phyloP scores from a whole-genome alignment of 2,888 invertebrate species.

The Aelia acuminata region DNA sequence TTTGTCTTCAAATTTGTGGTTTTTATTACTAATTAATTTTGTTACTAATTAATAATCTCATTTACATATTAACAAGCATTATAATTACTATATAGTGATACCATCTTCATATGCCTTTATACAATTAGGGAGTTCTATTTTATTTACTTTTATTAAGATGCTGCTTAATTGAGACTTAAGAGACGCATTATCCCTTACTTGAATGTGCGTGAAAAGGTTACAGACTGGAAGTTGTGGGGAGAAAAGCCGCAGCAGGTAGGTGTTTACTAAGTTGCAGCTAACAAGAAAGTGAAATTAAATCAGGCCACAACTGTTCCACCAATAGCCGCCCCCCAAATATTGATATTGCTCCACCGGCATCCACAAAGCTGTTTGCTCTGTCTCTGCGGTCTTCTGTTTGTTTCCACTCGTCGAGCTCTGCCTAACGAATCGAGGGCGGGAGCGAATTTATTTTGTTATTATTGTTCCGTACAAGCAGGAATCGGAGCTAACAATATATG shows the following conservation, averaged over 20 bases:
- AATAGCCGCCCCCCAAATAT: not conserved
- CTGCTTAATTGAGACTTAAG: not conserved
- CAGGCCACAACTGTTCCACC: not conserved
- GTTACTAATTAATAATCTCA: too few species aligned
- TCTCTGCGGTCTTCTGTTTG: not conserved
- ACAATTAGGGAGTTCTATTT: too few species aligned
- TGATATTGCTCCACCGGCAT: not conserved
- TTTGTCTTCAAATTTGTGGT: too few species aligned
- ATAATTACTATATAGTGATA: too few species aligned
- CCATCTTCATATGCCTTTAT: too few species aligned
- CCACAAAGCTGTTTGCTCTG: not conserved
- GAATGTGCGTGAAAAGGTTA: not conserved
- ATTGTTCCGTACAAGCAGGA: not conserved
- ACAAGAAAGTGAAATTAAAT: constrained; percentile 41
- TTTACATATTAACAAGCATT: too few species aligned
- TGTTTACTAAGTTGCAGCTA: constrained; percentile 8
- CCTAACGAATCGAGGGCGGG: not conserved
- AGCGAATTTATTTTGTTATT: not conserved
- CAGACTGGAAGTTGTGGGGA: not conserved
- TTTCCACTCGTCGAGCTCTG: not conserved
- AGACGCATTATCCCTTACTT: not conserved
- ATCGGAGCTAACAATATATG: not conserved
- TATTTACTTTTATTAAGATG: too few species aligned
- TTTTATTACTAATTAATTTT: too few species aligned
- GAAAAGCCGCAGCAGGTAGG: not conserved